These are phyloP conservation scores for Drosophila carrolli DNA, from an alignment of 1,140 invertebrate genomes.

Conservation along the genomic window DNA sequence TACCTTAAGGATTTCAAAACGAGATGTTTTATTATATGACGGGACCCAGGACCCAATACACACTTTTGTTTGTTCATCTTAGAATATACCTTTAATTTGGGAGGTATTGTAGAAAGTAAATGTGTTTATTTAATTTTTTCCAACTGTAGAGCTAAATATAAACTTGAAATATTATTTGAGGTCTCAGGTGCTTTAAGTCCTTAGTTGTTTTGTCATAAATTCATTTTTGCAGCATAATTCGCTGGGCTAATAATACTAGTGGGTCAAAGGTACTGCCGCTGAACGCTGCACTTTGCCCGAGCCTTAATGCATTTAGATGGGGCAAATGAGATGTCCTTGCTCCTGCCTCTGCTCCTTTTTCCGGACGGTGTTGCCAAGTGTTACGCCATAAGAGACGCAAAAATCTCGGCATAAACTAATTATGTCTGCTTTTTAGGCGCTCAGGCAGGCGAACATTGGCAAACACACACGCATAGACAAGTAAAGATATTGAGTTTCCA, in stretches of 20 bases:
- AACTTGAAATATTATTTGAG: too few species aligned
- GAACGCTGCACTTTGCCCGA: constrained; percentile 9
- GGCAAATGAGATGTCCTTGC: constrained; percentile 28
- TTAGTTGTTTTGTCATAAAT: too few species aligned
- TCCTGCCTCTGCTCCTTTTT: constrained; percentile 6
- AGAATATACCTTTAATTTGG: too few species aligned
- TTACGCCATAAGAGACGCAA: constrained; percentile 47
- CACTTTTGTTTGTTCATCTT: too few species aligned
- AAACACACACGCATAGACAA: constrained; percentile 4
- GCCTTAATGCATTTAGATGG: constrained; percentile 41
- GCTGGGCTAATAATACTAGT: constrained; percentile 3
- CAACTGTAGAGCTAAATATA: too few species aligned
- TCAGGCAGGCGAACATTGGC: constrained; percentile 55
- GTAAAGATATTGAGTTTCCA: constrained; percentile 69
- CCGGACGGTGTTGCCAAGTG: constrained; percentile 37
- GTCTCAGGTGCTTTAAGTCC: too few species aligned
- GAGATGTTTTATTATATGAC: too few species aligned
- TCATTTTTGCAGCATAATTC: not conserved
- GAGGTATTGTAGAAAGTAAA: too few species aligned
- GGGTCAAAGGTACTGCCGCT: constrained; percentile 20
- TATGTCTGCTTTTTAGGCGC: constrained; percentile 75
- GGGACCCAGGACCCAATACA: too few species aligned
- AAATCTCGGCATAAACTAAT: constrained; percentile 75
- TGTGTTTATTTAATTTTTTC: too few species aligned
- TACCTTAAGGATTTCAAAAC: too few species aligned